phyloP scores from a whole-genome alignment of 1,140 invertebrate species.

The Meloidogyne hapla region DNA sequence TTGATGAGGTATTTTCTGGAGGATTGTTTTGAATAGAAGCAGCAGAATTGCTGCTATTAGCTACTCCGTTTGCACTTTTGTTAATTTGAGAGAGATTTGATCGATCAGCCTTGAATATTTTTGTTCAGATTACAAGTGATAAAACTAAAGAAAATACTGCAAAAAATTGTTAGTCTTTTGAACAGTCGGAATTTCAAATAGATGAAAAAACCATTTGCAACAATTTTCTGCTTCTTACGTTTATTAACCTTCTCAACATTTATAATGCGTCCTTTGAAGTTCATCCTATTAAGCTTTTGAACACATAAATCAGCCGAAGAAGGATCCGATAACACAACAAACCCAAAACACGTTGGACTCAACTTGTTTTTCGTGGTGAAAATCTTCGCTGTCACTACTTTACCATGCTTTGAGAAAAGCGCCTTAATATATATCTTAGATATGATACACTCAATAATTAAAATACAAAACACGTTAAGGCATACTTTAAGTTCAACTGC shows the following conservation, averaged over 20 bases:
- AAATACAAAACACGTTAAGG: not conserved
- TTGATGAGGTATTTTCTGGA: not conserved
- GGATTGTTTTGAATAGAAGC: not conserved
- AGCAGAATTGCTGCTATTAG: not conserved
- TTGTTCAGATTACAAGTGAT: slow-evolving; percentile 4
- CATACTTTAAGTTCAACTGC: slow-evolving; percentile 48
- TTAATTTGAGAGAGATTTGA: slow-evolving; percentile 26
- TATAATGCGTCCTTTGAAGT: slow-evolving; percentile 52
- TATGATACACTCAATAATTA: not conserved
- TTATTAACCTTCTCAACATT: slow-evolving; percentile 40
- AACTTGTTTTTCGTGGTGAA: slow-evolving; percentile 49
- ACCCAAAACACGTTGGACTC: slow-evolving; percentile 41
- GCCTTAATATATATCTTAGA: slow-evolving; percentile 26
- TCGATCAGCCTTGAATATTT: slow-evolving; percentile 18
- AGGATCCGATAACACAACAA: slow-evolving; percentile 39
- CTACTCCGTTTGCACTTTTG: not conserved
- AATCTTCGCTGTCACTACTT: slow-evolving; percentile 47
- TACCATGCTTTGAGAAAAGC: slow-evolving; percentile 39
- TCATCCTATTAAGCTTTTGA: slow-evolving; percentile 46
- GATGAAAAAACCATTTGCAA: not conserved
- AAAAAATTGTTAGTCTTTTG: not conserved
- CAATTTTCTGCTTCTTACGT: not conserved
- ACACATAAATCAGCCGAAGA: slow-evolving; percentile 39
- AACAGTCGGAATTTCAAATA: not conserved
- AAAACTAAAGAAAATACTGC: not conserved